Evolutionary conservation across 1,140 invertebrate species (phyloP).

Genomic region (Parapsyche elsis): DNA sequence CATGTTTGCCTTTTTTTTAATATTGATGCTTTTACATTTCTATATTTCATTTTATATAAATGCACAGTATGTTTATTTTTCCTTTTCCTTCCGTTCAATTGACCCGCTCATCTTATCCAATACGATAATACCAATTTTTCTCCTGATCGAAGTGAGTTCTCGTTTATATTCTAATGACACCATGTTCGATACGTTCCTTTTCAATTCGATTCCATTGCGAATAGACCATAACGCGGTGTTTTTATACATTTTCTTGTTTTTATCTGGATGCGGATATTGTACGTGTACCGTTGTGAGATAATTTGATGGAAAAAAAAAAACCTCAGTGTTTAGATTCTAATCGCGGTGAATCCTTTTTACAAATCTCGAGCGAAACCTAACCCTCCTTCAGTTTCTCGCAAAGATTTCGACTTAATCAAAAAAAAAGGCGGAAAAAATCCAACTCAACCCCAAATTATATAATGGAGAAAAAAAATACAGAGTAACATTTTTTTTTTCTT

Average conservation of each 20-base stretch:
- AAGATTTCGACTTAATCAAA: background rate
- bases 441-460: too few relatives aligned
- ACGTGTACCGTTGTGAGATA: background rate
- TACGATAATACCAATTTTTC: background rate
- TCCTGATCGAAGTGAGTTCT: conserved; percentile 28
- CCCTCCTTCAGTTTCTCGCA: background rate
- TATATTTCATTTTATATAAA: too few relatives aligned
- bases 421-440: too few relatives aligned
- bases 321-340: background rate
- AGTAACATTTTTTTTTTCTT: background rate
- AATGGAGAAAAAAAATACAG: too few relatives aligned
- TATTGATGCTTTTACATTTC: too few relatives aligned
- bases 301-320: background rate
- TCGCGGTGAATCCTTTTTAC: background rate
- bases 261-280: background rate
- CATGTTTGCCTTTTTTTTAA: too few relatives aligned
- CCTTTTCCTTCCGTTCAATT: too few relatives aligned
- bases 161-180: conserved; percentile 36
- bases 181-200: conserved; percentile 39
- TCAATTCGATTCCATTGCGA: conserved; percentile 30
- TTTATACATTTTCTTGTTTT: conserved; percentile 20
- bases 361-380: background rate
- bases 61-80: too few relatives aligned
- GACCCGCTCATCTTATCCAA: too few relatives aligned
- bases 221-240: background rate